phyloP scores from a whole-genome alignment of 2,888 invertebrate species.

The Sthenelais limicola region DNA sequence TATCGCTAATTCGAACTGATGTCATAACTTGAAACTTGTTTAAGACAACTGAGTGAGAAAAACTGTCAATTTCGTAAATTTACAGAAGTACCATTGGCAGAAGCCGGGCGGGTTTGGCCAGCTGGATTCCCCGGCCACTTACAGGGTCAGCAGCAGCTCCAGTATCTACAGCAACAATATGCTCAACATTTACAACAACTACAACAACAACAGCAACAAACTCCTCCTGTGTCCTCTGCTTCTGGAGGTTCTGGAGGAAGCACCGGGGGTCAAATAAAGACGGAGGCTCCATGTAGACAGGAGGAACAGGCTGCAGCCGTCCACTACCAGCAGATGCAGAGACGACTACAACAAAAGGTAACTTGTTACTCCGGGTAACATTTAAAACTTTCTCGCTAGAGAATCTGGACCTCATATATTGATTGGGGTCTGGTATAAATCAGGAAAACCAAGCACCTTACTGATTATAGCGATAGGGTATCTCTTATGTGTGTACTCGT shows the following conservation, averaged over 20 bases:
- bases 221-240: background rate
- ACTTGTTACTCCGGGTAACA: too few species aligned
- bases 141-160: constrained; percentile 36
- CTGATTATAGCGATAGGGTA: too few species aligned
- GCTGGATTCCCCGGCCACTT: constrained; percentile 7
- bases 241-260: background rate
- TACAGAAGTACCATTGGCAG: constrained; percentile 25
- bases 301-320: constrained; percentile 15
- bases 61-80: too few species aligned
- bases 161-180: constrained; percentile 28
- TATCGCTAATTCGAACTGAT: too few species aligned
- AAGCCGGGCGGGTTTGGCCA: constrained; percentile 26
- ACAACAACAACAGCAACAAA: background rate
- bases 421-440: too few species aligned
- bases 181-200: constrained; percentile 21
- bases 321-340: constrained; percentile 16
- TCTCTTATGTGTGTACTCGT: too few species aligned
- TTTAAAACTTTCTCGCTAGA: too few species aligned
- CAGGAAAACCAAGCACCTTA: too few species aligned
- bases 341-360: too few species aligned
- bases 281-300: constrained; percentile 18
- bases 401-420: too few species aligned
- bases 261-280: constrained; percentile 1
- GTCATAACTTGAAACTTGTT: too few species aligned
- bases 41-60: too few species aligned